Base-by-base conservation (phyloP, 2,888 invertebrate species). In the Coelinius sp. region DNA sequence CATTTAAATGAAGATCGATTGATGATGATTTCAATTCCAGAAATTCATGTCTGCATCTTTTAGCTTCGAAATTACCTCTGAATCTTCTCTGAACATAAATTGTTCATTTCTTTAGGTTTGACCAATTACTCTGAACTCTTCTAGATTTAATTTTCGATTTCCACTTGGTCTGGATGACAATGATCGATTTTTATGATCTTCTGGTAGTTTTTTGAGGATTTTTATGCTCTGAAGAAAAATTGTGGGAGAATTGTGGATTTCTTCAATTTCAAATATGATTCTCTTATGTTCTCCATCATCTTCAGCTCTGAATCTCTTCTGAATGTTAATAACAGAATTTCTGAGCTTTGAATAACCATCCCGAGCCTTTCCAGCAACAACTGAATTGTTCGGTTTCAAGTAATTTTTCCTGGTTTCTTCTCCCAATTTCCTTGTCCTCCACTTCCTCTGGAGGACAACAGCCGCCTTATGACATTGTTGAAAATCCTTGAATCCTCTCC, bases 21-120 rank as follows among this genome's bases (percentile, higher is more conserved):
- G n/a, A 73, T 1, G 87, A 79, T 14, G 84, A 64, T 76, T 74
- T 75, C 10, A 75, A 74, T 0, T 77, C 72, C 49, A 82, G 73
- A 75, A 84, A 89, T n/a, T 84, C 79, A 0, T 73, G 71, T 1
- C 80, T 81, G 14, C 17, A 27, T n/a, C 65, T 38, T 59, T 53
- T 6, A 73, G 86, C 88, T 0, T 78, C 63, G 49, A 84, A 75
- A 64, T 85, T 81, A 3, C 90, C 89, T 80, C 87, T 87, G 75
- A 86, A 90, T 71, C 84, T 86, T 1, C 76, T 80, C 81, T 92
- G 92, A 14, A 91, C 80, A 0, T 75, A 74, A 6, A 89, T 24
- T 14, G 85, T 81, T 0, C 89, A 85, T 12, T 81, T 73, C n/a
- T 83, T 83, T 10, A 89, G 63, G 35, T 31, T 64, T 35, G 76